Evolutionary conservation across 2,888 invertebrate species (phyloP).

Genomic region (Oscheius sp.): DNA sequence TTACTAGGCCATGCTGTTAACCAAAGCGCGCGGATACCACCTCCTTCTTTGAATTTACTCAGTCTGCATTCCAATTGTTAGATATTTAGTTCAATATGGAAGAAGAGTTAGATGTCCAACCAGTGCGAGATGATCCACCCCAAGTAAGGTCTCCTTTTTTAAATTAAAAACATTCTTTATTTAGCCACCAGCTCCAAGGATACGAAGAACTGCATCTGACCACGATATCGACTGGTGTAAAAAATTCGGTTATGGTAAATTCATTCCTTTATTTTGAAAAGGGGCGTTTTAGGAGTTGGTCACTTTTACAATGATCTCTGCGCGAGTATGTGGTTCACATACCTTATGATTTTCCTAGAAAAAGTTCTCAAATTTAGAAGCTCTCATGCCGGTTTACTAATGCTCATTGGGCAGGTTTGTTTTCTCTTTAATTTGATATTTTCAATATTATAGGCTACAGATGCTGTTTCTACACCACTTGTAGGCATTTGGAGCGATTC

Average conservation of each 20-base stretch:
- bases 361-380: conserved; percentile 73
- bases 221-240: conserved; percentile 43
- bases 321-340: conserved; percentile 93
- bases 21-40: conserved; percentile 26
- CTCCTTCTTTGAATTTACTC: neutral
- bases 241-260: conserved; percentile 33
- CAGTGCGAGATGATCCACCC: conserved; percentile 9
- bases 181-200: neutral
- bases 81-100: neutral
- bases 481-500: conserved; percentile 86
- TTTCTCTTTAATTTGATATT: conserved; percentile 57
- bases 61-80: neutral
- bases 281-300: conserved; percentile 79
- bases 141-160: neutral
- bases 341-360: conserved; percentile 86
- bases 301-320: conserved; percentile 91
- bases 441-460: conserved; percentile 78
- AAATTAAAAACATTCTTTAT: neutral
- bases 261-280: conserved; percentile 30
- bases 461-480: conserved; percentile 88
- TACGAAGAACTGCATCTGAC: conserved; percentile 27
- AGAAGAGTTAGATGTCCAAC: conserved; percentile 4
- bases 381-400: conserved; percentile 77
- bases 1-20: conserved; percentile 18
- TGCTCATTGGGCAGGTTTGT: conserved; percentile 81